Evolutionary conservation across 2,113 vertebrate genomes (phyloP), one percentile per base, ranked within the genome.

Genomic region (Sardina pilchardus): DNA sequence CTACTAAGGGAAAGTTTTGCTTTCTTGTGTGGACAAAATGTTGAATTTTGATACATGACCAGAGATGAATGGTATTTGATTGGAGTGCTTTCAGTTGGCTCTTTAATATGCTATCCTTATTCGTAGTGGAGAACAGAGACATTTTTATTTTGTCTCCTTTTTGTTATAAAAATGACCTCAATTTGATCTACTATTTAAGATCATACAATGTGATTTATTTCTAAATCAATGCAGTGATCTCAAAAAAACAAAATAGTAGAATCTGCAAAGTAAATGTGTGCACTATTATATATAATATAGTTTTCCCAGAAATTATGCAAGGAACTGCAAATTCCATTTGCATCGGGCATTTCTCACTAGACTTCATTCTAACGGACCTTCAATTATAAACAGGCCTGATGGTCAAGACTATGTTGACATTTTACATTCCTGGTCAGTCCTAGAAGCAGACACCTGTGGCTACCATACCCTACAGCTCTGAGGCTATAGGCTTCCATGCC

Each of bases 321-420:
- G 24, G 59, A 24, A 63, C 7, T 63, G 59, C 24, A 26, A n/a
- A 21, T 63, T 24, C 24, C 59, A 8, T 6, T 63, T 63, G 8
- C 59, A 63, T 8, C 9, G 24, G 24, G 8, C 24, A 21, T 63
- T n/a, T 84, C 34, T 78, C 83, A 85, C 30, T 30, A 82, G 84
- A 56, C 42, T 81, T 43, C 21, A 75, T 39, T 21, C 42, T 50
- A 88, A 53, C 83, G 82, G 34, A 34, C 75, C 45, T 26, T 71
- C 82, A 90, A 85, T 86, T 47, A 82, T 75, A 21, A 8, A 75
- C 26, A 75, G 67, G 53, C 45, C 36, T 44, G 8, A 71, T 44
- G 39, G 82, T 86, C 82, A 83, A 81, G 47, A 14, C 47, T 59
- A 83, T 53, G 45, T 86, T 83, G n/a, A 75, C 82, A 56, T 82